phyloP scores from a whole-genome alignment of 2,888 invertebrate species.

The Hyposoter dolosus region DNA sequence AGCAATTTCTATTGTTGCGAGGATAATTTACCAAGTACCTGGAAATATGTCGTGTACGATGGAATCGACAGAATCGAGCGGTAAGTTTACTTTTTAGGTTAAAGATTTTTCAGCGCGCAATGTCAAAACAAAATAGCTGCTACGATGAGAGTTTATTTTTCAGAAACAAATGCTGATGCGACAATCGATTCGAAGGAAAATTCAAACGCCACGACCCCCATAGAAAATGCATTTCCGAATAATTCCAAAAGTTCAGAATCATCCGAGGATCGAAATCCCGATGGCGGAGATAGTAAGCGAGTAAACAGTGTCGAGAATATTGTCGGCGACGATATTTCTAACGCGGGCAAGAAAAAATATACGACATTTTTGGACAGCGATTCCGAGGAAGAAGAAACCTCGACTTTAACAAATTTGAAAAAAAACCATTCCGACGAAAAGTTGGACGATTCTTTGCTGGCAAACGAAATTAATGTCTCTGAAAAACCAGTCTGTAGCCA shows the following conservation, averaged over 20 bases:
- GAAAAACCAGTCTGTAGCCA: slow-evolving; percentile 30
- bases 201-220: neutral
- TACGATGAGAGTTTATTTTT: neutral
- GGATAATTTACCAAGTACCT: neutral
- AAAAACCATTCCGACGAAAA: slow-evolving; percentile 38
- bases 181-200: neutral
- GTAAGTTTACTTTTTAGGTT: slow-evolving; percentile 21
- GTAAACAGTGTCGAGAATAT: slow-evolving; percentile 31
- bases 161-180: neutral
- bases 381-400: slow-evolving; percentile 72
- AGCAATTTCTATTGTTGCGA: neutral
- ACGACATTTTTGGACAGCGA: slow-evolving; percentile 73
- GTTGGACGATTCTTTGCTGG: neutral
- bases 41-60: neutral
- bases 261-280: neutral
- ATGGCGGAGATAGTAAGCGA: neutral
- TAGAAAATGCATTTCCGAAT: neutral
- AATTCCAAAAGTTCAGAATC: neutral
- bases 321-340: slow-evolving; percentile 22
- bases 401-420: slow-evolving; percentile 12
- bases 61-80: neutral
- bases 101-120: neutral
- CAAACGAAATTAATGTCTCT: neutral
- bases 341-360: slow-evolving; percentile 43
- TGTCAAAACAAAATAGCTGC: neutral